Evolutionary conservation across 2,888 invertebrate species (phyloP).

Genomic region (Lamellibrachia satsuma): DNA sequence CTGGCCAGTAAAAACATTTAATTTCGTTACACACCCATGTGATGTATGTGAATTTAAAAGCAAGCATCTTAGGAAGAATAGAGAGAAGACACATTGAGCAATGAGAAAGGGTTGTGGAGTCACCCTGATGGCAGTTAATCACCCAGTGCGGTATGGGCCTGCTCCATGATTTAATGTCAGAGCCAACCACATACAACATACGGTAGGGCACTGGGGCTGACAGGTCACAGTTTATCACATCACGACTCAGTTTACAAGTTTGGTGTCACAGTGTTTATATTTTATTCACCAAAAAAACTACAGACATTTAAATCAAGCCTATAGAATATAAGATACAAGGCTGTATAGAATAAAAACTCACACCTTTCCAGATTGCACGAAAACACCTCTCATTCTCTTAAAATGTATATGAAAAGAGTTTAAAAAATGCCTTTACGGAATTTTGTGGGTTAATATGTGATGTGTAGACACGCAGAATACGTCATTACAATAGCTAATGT

Average conservation of each 20-base stretch:
- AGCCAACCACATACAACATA: neutral
- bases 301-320: neutral
- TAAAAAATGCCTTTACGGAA: neutral
- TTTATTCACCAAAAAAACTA: neutral
- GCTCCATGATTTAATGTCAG: neutral
- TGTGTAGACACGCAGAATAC: neutral
- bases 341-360: neutral
- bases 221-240: neutral
- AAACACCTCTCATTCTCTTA: constrained; percentile 5
- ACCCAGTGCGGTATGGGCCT: neutral
- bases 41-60: neutral
- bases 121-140: neutral
- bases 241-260: neutral
- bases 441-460: neutral
- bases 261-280: constrained; percentile 1
- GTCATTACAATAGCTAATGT: neutral
- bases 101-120: neutral
- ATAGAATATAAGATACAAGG: neutral
- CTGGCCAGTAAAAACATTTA: neutral
- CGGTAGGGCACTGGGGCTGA: neutral
- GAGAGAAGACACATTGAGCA: neutral
- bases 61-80: neutral
- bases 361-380: neutral
- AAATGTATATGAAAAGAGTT: neutral
- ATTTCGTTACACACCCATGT: neutral